These are phyloP conservation scores for Mormyrus hasselquistii DNA, from an alignment of 2,797 vertebrate species.

Conservation along the genomic window DNA sequence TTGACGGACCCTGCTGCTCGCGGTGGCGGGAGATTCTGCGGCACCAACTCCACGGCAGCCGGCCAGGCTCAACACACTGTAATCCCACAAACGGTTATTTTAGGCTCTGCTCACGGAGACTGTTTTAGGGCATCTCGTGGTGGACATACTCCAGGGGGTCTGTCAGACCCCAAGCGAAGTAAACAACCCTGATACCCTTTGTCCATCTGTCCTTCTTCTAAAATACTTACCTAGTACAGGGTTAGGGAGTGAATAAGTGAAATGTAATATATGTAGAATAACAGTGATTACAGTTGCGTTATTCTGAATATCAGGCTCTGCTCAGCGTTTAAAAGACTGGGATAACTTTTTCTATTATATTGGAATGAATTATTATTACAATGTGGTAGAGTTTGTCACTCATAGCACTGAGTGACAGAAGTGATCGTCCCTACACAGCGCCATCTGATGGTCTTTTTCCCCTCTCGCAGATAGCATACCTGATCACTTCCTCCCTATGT, in stretches of 20 bases:
- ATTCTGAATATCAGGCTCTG: not conserved
- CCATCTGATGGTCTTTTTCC: conserved; percentile 24
- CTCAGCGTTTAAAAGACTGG: not conserved
- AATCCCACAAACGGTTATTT: not conserved
- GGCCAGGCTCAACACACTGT: not conserved
- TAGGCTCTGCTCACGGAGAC: not conserved
- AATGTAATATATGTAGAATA: not conserved
- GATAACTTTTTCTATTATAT: not conserved
- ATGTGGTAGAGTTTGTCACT: not conserved
- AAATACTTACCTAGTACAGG: not conserved
- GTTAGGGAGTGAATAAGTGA: not conserved
- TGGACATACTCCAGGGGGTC: not conserved
- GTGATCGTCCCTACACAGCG: conserved; percentile 22
- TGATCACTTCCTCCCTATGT: not conserved
- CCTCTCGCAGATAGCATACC: not conserved
- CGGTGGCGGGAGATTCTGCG: not conserved
- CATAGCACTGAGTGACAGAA: not conserved
- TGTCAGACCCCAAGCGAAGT: not conserved
- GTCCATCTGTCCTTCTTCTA: not conserved
- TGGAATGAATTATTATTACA: not conserved
- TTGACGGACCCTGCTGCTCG: not conserved
- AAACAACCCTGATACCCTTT: not conserved
- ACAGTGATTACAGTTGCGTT: not conserved
- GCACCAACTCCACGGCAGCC: not conserved
- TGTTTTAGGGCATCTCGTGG: not conserved